Percentiles rank a stretch among this genome's conserved stretches.
Conservation (phyloP, 2,797 vertebrate genomes). For the Helicolenus hilgendorfi region DNA sequence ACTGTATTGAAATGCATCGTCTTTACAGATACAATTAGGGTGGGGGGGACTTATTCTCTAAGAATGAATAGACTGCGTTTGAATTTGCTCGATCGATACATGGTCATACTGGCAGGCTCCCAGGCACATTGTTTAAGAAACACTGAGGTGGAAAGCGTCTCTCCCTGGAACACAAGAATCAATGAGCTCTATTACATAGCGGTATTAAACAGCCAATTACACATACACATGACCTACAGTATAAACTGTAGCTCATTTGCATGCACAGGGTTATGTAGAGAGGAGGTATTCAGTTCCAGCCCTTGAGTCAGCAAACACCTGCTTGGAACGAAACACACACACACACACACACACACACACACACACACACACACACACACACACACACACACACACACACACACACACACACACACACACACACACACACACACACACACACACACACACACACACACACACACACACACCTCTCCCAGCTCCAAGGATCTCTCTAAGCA, state of each 20-base stretch:
- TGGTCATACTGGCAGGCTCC: neutral
- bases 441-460: conserved; percentile 2
- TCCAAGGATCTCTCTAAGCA: neutral
- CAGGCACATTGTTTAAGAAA: conserved; percentile 4
- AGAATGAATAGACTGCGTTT: neutral
- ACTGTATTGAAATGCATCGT: neutral
- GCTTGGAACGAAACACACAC: neutral
- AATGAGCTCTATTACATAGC: neutral
- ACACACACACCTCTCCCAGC: neutral
- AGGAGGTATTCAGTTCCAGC: neutral
- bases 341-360: too few relatives aligned
- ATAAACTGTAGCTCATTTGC: neutral
- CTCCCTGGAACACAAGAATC: neutral
- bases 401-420: too few relatives aligned
- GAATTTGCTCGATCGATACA: neutral
- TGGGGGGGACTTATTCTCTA: neutral
- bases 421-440: too few relatives aligned
- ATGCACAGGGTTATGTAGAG: neutral
- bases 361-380: too few relatives aligned
- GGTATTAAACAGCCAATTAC: conserved; percentile 36
- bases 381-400: too few relatives aligned
- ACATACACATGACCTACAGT: neutral
- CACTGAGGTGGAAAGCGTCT: neutral
- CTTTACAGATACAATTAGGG: neutral
- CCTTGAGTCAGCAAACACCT: neutral